These are phyloP conservation scores for Apodemus speciosus DNA, from an alignment of 2,113 vertebrate species.

Conservation along the genomic window DNA sequence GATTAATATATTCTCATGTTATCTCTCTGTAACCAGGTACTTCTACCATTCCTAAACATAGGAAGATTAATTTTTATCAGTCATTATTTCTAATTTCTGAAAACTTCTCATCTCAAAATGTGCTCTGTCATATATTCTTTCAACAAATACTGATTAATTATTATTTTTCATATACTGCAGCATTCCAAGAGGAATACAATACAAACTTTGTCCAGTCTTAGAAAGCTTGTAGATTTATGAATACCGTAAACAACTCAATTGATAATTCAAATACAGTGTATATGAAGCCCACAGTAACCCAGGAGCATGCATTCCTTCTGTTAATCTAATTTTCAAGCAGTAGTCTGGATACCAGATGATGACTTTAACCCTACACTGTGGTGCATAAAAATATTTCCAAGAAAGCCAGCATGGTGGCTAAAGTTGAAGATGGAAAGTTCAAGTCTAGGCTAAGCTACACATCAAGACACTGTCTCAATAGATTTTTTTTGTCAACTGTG, in stretches of 20 bases:
- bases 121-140: slow-evolving; percentile 31
- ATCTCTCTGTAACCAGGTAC: background rate
- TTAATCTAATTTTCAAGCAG: background rate
- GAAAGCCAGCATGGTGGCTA: background rate
- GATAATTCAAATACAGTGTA: background rate
- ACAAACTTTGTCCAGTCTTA: background rate
- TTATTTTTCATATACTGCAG: background rate
- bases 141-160: slow-evolving; percentile 54
- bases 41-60: background rate
- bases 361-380: background rate
- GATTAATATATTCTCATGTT: background rate
- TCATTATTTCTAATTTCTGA: background rate
- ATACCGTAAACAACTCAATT: background rate
- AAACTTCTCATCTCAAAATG: slow-evolving; percentile 38
- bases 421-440: background rate
- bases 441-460: background rate
- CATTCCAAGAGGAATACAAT: background rate
- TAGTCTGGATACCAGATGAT: background rate
- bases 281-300: background rate
- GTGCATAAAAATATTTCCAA: background rate
- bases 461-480: background rate
- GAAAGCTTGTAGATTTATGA: background rate
- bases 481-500: background rate
- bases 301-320: background rate
- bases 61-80: background rate